These are phyloP conservation scores for Engystomops pustulosus DNA, from an alignment of 2,113 vertebrate genomes.

Conservation along the genomic window DNA sequence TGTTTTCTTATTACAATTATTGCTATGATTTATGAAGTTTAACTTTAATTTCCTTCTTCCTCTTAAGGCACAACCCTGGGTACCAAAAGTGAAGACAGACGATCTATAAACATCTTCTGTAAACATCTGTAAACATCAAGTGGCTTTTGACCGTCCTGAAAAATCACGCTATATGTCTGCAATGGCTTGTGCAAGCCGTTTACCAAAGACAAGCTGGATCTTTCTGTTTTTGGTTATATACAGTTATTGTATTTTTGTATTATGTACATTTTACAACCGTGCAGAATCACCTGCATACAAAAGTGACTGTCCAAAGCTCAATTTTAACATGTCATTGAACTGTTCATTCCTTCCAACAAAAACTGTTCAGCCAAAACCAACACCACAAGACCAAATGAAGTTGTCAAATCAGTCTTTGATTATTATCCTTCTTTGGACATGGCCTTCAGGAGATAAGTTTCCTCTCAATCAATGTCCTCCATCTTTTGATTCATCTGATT, in stretches of 20 bases:
- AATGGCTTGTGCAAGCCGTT: background rate
- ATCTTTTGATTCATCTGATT: background rate
- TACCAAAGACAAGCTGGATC: background rate
- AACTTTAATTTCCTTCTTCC: too few species aligned
- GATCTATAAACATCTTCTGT: too few species aligned
- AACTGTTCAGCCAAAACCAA: background rate
- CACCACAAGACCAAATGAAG: slow-evolving; percentile 52
- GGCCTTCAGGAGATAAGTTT: slow-evolving; percentile 8
- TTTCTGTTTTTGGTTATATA: background rate
- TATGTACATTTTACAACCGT: background rate
- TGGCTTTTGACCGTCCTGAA: background rate
- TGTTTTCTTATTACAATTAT: too few species aligned
- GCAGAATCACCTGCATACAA: background rate
- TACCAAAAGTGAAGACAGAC: too few species aligned
- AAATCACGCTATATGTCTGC: background rate
- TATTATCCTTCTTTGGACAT: slow-evolving; percentile 40
- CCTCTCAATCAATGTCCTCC: slow-evolving; percentile 6
- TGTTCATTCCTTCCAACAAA: background rate
- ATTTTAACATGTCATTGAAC: background rate
- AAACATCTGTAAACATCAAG: too few species aligned
- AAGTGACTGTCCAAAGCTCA: background rate
- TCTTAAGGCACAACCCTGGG: too few species aligned
- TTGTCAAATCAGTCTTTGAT: slow-evolving; percentile 31
- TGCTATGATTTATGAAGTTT: too few species aligned
- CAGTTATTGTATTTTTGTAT: background rate